phyloP scores from a whole-genome alignment of 2,797 vertebrate species.

The Anguilla marmorata region DNA sequence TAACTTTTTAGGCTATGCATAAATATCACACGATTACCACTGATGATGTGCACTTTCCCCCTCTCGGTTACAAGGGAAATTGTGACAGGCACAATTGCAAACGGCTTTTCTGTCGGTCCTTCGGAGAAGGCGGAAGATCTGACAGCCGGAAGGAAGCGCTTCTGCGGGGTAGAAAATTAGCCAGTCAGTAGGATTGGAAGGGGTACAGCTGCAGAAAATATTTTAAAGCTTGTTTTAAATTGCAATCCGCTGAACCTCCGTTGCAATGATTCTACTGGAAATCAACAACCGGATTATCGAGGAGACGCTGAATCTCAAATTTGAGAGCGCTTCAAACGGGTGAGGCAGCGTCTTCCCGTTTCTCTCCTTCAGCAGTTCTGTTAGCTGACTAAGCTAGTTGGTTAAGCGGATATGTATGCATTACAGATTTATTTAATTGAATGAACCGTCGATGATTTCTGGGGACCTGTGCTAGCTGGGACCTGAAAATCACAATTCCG shows the following conservation, averaged over 20 bases:
- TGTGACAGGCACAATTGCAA: constrained; percentile 57
- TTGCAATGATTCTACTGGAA: constrained; percentile 96
- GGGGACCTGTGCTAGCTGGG: background rate
- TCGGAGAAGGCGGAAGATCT: constrained; percentile 70
- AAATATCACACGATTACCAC: background rate
- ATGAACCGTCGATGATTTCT: background rate
- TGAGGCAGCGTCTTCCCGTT: constrained; percentile 64
- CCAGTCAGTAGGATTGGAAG: background rate
- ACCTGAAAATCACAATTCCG: background rate
- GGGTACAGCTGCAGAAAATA: constrained; percentile 15
- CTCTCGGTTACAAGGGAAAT: constrained; percentile 22
- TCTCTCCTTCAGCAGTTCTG: background rate
- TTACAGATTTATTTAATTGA: background rate
- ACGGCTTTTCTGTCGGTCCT: constrained; percentile 57
- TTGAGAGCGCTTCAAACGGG: constrained; percentile 92
- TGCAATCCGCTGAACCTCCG: constrained; percentile 37
- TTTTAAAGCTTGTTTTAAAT: constrained; percentile 23
- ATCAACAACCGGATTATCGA: constrained; percentile 98
- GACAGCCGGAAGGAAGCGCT: constrained; percentile 69
- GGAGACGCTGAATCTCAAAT: constrained; percentile 91
- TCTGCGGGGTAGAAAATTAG: constrained; percentile 61
- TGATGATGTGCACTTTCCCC: background rate
- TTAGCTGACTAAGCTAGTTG: background rate
- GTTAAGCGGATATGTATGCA: background rate
- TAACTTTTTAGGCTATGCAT: background rate